Base-by-base conservation (phyloP, 2,888 invertebrate species). In the Rosalia funebris region DNA sequence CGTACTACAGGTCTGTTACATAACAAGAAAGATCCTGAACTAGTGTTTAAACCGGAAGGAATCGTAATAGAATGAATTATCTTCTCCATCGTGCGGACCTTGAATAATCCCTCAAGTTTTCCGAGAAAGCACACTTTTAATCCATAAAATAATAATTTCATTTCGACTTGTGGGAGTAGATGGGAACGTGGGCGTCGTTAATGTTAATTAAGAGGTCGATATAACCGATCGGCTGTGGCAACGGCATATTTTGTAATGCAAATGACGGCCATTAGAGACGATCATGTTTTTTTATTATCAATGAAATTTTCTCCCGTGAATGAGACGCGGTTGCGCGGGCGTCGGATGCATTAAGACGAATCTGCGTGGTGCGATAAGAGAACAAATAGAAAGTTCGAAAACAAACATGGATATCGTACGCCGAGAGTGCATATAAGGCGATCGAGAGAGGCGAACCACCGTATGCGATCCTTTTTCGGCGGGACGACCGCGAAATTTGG, bases 161-260 rank as follows among this genome's bases (percentile, higher is more conserved):
- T n/a, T n/a, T n/a, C n/a, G n/a, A n/a, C 48, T 57, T 54, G 69
- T 69, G 64, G 64, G 67, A 45, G 69, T 67, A 60, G 54, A 62
- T 65, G 65, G 63, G 46, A 59, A 57, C 15, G 71, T 72, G 65
- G 72, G 71, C 63, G 68, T 68, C 52, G 44, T 56, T 63, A 65
- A 70, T 73, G 71, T 63, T 72, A 73, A 75, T 73, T 71, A 72
- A 69, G 62, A 63, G 72, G 71, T 69, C 69, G 65, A 73, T 72
- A 66, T 66, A 68, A 66, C 53, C 64, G 60, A 67, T 67, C 69
- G 60, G 62, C 65, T 66, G 69, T 70, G 71, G 71, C 57, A 63
- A 71, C 60, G 56, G 63, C 17, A 61, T 55, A 57, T 71, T 73
- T 72, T 71, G 68, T 66, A 58, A 71, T 72, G 69, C 69, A 71